Evolutionary conservation across 1,140 invertebrate species (phyloP).

Genomic region (Apis dorsata): DNA sequence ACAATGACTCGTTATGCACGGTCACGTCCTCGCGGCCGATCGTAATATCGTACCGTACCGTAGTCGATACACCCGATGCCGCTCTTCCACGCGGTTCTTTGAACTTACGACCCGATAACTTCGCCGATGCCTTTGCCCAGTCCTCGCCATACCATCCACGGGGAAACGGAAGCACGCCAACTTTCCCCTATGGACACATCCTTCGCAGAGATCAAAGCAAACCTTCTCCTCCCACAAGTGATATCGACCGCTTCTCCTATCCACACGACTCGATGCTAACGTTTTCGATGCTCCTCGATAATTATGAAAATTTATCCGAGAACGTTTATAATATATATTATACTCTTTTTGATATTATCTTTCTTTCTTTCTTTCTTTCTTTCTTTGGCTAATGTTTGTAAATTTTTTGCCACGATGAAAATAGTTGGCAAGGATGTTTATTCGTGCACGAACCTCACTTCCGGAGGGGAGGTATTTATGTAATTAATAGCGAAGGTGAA

Average conservation of each 20-base stretch:
- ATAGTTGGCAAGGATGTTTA: conserved; percentile 7
- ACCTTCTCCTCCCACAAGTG: too few relatives aligned
- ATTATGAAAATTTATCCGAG: too few relatives aligned
- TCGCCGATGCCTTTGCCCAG: conserved; percentile 41
- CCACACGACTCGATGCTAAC: too few relatives aligned
- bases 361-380: neutral
- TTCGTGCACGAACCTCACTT: neutral
- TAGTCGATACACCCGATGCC: conserved; percentile 32
- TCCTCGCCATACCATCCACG: conserved; percentile 39
- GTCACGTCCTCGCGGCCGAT: conserved; percentile 19
- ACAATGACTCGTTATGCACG: conserved; percentile 38
- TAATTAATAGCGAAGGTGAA: neutral
- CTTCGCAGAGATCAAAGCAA: conserved; percentile 30
- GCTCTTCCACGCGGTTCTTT: conserved; percentile 62
- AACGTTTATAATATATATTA: too few relatives aligned
- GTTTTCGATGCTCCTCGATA: too few relatives aligned
- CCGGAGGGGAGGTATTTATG: neutral
- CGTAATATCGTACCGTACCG: conserved; percentile 23
- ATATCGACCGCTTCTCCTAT: conserved; percentile 5
- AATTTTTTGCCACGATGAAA: neutral
- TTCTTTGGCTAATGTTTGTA: too few relatives aligned
- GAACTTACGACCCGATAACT: conserved; percentile 71
- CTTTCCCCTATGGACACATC: conserved; percentile 30
- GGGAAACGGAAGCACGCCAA: conserved; percentile 32
- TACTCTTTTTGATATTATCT: too few relatives aligned